Base-by-base conservation (phyloP, 1,140 invertebrate species). In the Pseudomyrmex sp. region DNA sequence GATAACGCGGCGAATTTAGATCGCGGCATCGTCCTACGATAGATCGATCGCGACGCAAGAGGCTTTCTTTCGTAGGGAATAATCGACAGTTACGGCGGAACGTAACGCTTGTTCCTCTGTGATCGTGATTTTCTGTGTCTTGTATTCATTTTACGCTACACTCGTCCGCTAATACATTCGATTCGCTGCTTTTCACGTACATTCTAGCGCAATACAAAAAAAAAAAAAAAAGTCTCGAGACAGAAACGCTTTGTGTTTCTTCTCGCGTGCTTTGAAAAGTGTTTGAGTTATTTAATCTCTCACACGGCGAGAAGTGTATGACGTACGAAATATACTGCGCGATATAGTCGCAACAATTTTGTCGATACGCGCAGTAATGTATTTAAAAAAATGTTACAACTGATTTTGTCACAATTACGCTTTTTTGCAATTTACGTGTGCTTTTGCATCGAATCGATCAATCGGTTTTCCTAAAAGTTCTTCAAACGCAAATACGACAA, bases 51-150 rank as follows among this genome's bases (percentile, higher is more conserved):
- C 65, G 48, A 35, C 35, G 35, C 35, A 35, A 35, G 15, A 59
- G 7, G 23, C 44, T 70, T 48, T 44, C 12, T 59, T 70, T 26
- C 65, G 18, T 15, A 35, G 66, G 54, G 13, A n/a, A 70, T 50
- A 72, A 59, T 70, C 54, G 23, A 79, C 76, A 72, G 35, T 79
- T 18, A 69, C 35, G 44, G 52, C 65, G 54, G 65, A 79, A 56
- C 54, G 54, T 72, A 80, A 35, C 66, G 26, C 66, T 59, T 80
- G 15, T 20, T 50, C 23, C 12, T 18, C 61, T 48, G 15, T 61
- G 54, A 80, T 58, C 54, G 69, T 72, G 66, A 80, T 70, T 80
- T 72, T 72, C 26, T 20, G 26, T n/a, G 44, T 35, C 5, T 35
- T 35, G 5, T 79, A 59, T 10, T 48, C 20, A 50, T 15, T 48